phyloP scores from a whole-genome alignment of 1,140 invertebrate species.

The Heliconius himera region DNA sequence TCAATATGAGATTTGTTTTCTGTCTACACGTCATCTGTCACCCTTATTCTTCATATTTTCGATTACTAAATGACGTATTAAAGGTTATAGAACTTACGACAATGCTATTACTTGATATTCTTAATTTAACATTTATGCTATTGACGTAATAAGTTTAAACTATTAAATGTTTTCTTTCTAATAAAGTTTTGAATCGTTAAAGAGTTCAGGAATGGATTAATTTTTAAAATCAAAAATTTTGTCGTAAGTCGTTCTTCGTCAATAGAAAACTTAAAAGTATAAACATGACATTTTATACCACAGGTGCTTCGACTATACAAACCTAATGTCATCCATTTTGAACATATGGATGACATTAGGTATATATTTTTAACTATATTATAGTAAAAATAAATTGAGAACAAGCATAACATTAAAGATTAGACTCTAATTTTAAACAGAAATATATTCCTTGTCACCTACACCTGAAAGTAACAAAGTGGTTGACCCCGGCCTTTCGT shows the following conservation, averaged over 20 bases:
- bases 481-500: constrained; percentile 54
- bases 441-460: constrained; percentile 45
- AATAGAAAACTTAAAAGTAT: neutral
- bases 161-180: too few relatives aligned
- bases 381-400: constrained; percentile 36
- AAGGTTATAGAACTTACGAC: too few relatives aligned
- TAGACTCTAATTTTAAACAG: constrained; percentile 40
- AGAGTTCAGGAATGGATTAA: neutral
- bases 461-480: constrained; percentile 49
- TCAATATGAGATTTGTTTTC: too few relatives aligned
- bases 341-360: neutral
- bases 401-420: constrained; percentile 36
- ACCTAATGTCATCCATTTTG: neutral
- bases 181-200: neutral
- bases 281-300: neutral
- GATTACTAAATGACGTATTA: too few relatives aligned
- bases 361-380: neutral
- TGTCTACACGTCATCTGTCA: too few relatives aligned
- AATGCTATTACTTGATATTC: too few relatives aligned
- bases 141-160: too few relatives aligned
- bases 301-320: neutral
- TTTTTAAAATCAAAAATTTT: neutral
- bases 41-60: too few relatives aligned
- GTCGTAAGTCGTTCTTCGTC: neutral
- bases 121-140: too few relatives aligned